Percentiles rank a stretch among this genome's conserved stretches.
Conservation (phyloP, 2,113 vertebrate genomes). For the Malurus melanocephalus region DNA sequence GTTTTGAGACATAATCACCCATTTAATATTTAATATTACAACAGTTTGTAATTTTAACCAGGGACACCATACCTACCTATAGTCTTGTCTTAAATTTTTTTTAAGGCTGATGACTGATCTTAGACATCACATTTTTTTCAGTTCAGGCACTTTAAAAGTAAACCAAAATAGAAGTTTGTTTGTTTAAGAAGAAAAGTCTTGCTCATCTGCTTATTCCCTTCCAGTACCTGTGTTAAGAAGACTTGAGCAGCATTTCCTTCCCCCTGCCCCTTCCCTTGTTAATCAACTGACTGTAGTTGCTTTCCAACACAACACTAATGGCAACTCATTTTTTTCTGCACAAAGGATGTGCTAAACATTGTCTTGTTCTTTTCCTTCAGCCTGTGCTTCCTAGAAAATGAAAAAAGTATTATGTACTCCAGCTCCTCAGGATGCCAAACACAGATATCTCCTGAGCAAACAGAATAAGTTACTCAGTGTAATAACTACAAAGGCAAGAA, state of each 20-base stretch:
- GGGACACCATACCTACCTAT: background rate
- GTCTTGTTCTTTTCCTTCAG: background rate
- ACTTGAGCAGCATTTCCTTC: background rate
- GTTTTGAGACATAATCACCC: background rate
- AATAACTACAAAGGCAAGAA: constrained; percentile 30
- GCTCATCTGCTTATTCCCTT: background rate
- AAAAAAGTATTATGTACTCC: background rate
- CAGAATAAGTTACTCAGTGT: background rate
- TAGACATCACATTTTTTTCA: background rate
- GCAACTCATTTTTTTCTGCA: background rate
- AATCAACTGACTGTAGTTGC: background rate
- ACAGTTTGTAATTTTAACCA: background rate
- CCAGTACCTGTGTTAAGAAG: background rate
- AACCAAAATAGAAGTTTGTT: rapidly evolving
- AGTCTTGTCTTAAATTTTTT: background rate
- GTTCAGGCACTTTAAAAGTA: background rate
- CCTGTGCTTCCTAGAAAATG: background rate
- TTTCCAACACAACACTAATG: background rate
- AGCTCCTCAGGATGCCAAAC: background rate
- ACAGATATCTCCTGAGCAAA: constrained; percentile 7
- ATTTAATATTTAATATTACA: background rate
- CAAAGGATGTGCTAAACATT: background rate
- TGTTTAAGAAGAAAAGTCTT: background rate
- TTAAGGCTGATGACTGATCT: background rate
- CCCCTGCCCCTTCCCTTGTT: background rate